phyloP scores from a whole-genome alignment of 2,888 invertebrate species.

The Stenoptilia bipunctidactyla region DNA sequence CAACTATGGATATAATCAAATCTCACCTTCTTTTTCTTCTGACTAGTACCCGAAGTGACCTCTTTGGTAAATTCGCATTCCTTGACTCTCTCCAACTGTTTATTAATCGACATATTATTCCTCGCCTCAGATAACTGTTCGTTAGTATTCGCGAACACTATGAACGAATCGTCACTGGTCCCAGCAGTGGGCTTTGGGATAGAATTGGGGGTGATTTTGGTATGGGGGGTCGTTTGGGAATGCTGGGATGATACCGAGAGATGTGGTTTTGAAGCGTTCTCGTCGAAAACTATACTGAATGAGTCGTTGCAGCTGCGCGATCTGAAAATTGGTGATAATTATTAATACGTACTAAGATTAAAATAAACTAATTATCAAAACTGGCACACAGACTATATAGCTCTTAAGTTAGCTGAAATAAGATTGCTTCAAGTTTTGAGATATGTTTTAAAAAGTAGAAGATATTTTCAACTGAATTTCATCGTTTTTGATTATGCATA shows the following conservation, averaged over 20 bases:
- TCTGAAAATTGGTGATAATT: too few species aligned
- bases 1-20: too few species aligned
- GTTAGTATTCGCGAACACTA: slow-evolving; percentile 39
- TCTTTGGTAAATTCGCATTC: slow-evolving; percentile 34
- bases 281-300: slow-evolving; percentile 55
- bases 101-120: slow-evolving; percentile 30
- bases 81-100: slow-evolving; percentile 39
- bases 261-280: slow-evolving; percentile 28
- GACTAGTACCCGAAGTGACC: slow-evolving; percentile 25
- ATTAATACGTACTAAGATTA: too few species aligned
- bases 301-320: slow-evolving; percentile 62
- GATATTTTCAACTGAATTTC: too few species aligned
- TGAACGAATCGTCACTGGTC: slow-evolving; percentile 44
- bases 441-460: too few species aligned
- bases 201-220: slow-evolving; percentile 3
- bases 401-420: too few species aligned
- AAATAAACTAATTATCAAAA: too few species aligned
- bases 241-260: slow-evolving; percentile 9
- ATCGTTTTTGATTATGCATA: too few species aligned
- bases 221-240: slow-evolving; percentile 8
- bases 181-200: slow-evolving; percentile 20
- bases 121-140: slow-evolving; percentile 23
- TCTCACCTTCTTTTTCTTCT: slow-evolving; percentile 30
- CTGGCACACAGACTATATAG: too few species aligned
- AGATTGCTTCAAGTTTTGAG: too few species aligned